phyloP scores from a whole-genome alignment of 1,140 invertebrate species.

The Aphelinus certus region DNA sequence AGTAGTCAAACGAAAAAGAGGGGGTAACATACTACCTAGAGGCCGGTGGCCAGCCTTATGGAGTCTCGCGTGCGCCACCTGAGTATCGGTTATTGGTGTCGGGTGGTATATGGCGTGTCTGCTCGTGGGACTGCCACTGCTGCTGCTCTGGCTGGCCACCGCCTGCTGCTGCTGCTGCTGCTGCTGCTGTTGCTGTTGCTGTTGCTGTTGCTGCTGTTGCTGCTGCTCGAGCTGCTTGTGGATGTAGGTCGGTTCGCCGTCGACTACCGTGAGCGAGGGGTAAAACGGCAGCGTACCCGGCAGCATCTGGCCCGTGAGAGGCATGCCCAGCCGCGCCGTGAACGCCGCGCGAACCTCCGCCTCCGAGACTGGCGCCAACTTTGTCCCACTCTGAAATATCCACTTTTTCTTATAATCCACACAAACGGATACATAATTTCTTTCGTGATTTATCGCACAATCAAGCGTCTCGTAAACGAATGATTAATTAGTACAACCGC shows the following conservation, averaged over 20 bases:
- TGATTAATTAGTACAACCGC: background rate
- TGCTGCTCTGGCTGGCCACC: constrained; percentile 36
- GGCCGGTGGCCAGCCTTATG: constrained; percentile 81
- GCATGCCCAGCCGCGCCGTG: constrained; percentile 77
- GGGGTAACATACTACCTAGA: constrained; percentile 73
- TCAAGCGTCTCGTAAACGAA: too few relatives aligned
- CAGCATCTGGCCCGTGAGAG: constrained; percentile 77
- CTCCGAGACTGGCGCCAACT: constrained; percentile 76
- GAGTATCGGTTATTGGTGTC: constrained; percentile 71
- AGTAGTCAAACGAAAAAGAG: constrained; percentile 26
- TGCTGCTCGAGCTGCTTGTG: constrained; percentile 73
- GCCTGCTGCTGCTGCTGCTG: constrained; percentile 12
- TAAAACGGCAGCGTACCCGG: constrained; percentile 80
- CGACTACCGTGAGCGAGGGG: constrained; percentile 74
- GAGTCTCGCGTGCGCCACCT: constrained; percentile 78
- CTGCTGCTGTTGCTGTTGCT: constrained; percentile 29
- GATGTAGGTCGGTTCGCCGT: constrained; percentile 65
- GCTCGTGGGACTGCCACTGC: constrained; percentile 44
- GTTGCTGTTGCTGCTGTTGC: constrained; percentile 29
- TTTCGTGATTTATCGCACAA: too few relatives aligned
- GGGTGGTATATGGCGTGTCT: constrained; percentile 56
- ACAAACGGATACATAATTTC: background rate
- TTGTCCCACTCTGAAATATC: constrained; percentile 61
- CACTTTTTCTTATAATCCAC: too few relatives aligned
- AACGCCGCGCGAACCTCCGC: constrained; percentile 80